Evolutionary conservation across 1,140 invertebrate species (phyloP).

Genomic region (Orius laevigatus): DNA sequence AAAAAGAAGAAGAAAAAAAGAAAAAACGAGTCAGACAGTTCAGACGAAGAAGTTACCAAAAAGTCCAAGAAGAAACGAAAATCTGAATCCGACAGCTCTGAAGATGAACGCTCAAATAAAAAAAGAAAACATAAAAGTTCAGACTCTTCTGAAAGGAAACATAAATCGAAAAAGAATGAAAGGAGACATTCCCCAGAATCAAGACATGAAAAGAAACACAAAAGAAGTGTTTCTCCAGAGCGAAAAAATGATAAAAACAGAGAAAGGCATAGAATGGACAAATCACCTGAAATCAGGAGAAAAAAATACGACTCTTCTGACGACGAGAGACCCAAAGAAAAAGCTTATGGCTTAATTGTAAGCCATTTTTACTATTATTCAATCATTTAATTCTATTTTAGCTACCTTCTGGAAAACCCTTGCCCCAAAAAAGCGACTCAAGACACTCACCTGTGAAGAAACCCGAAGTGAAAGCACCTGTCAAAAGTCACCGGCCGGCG

Average conservation of each 20-base stretch:
- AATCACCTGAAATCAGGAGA: no score
- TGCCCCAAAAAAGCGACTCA: no score
- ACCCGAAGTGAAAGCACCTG: neutral
- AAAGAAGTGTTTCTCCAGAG: neutral
- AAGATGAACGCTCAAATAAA: neutral
- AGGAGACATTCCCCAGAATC: neutral
- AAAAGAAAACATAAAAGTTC: neutral
- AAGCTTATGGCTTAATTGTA: no score
- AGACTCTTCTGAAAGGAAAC: neutral
- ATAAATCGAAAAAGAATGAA: slow-evolving; percentile 4
- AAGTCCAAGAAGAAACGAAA: slow-evolving; percentile 1
- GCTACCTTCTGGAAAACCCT: no score
- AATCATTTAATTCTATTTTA: no score
- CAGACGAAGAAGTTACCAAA: slow-evolving; percentile 7
- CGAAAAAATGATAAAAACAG: no score
- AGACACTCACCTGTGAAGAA: neutral
- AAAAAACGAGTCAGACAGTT: slow-evolving; percentile 14
- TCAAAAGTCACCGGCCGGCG: neutral
- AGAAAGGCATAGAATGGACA: no score
- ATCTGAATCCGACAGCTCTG: neutral
- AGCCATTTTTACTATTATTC: no score
- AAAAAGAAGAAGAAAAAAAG: slow-evolving; percentile 10
- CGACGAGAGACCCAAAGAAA: no score
- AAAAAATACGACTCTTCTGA: no score
- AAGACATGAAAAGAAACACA: neutral